These are phyloP conservation scores for Antennarius maculatus DNA, from an alignment of 2,797 vertebrate species.

Conservation along the genomic window DNA sequence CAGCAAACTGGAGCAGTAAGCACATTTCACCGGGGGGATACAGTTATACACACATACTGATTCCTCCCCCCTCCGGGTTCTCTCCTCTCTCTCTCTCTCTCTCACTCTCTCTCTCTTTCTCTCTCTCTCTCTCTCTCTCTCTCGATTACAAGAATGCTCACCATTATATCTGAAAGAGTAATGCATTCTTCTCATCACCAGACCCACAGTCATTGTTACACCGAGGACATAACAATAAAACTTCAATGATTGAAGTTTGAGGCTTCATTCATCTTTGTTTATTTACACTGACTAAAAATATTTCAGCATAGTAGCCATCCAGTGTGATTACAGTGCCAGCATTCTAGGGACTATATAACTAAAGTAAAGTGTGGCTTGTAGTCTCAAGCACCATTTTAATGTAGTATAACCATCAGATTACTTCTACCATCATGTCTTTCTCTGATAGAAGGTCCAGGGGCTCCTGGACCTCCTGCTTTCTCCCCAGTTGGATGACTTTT, in stretches of 20 bases:
- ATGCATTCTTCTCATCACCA: constrained; percentile 29
- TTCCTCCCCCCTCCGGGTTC: constrained; percentile 3
- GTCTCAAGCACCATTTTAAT: too few species aligned
- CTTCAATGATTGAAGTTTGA: too few species aligned
- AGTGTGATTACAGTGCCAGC: too few species aligned
- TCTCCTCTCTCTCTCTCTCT: not conserved
- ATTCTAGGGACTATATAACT: too few species aligned
- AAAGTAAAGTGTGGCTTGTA: too few species aligned
- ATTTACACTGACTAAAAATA: not conserved
- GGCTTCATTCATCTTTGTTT: constrained; percentile 21
- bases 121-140: constrained; percentile 1
- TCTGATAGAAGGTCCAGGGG: too few species aligned
- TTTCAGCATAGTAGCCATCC: too few species aligned
- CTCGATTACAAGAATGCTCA: constrained; percentile 36
- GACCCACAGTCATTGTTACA: constrained; percentile 34
- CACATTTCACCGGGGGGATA: constrained; percentile 74
- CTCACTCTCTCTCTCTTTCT: constrained; percentile 14
- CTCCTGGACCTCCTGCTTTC: too few species aligned
- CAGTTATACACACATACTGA: constrained; percentile 64
- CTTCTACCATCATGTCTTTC: too few species aligned
- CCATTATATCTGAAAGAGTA: constrained; percentile 35
- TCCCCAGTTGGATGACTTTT: too few species aligned
- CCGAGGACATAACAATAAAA: too few species aligned
- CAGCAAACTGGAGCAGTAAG: constrained; percentile 71
- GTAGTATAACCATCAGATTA: too few species aligned